Evolutionary conservation across 1,140 invertebrate species (phyloP), one percentile per base, ranked within the genome.

Genomic region (Luehdorfia chinensis): DNA sequence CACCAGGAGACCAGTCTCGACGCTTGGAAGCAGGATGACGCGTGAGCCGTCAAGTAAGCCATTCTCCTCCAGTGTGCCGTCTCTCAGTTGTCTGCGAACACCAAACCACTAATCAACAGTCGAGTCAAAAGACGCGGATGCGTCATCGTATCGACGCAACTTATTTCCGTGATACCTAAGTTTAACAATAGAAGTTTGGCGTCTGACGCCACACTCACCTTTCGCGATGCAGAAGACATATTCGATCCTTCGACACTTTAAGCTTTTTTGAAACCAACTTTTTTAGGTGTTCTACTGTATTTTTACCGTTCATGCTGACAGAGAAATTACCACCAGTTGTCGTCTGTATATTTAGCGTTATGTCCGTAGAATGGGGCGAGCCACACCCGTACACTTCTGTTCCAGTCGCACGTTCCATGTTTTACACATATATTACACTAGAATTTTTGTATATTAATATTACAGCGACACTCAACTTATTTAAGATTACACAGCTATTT

Each of bases 1-100:
- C 90, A 97, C 96, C 92, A 97, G 88, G 65, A 97, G 89, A 80
- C 96, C 96, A 62, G 95, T 97, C 90, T 97, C 96, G 43, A 97
- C 95, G 87, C 93, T 96, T 37, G 96, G 96, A 69, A 97, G 90
- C 63, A 98, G 89, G 55, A 95, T 96, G 51, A 97, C 91, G 66
- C 94, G 92, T 59, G 95, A 94, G 49, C 95, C 95, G 85, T 97
- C 94, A 73, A 93, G 89, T 50, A 98, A 88, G 51, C 93, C 92
- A 87, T 98, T 95, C 77, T 97, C 95, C 80, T 92, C 89, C 27
- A 97, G 88, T 50, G 92, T 95, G 31, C 96, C 95, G 58, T 96
- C 94, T 64, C 93, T 92, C 56, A 98, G 88, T 91, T 96, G 94
- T 86, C 96, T 97, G 90, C 47, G 54, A 78, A 75, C 47, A 70